Percentiles rank a stretch among this genome's conserved stretches.
Conservation (phyloP, 2,113 vertebrate genomes). For the Plectropomus leopardus region DNA sequence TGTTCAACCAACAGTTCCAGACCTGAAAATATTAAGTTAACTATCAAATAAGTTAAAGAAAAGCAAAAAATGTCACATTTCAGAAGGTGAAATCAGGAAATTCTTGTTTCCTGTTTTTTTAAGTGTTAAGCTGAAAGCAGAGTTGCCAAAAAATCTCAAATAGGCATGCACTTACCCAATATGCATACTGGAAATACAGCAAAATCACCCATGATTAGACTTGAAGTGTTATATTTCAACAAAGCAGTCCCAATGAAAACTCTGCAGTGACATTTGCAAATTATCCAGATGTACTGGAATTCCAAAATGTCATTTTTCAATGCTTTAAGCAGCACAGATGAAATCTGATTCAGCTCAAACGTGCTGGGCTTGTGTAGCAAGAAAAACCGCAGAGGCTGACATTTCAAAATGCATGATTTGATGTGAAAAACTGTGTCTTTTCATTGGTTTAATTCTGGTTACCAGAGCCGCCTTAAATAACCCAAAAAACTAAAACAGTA, state of each 20-base stretch:
- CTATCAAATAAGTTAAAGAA: too few species aligned
- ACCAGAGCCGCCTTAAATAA: background rate
- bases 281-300: background rate
- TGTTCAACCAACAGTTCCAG: too few species aligned
- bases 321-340: constrained; percentile 19
- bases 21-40: too few species aligned
- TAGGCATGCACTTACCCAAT: background rate
- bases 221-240: background rate
- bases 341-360: background rate
- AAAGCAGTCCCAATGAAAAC: background rate
- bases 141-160: background rate
- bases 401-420: background rate
- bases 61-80: too few species aligned
- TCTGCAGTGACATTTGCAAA: background rate
- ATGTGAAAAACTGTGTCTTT: constrained; percentile 19
- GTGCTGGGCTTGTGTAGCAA: background rate
- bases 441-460: background rate
- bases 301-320: constrained; percentile 21
- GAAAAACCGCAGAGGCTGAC: background rate
- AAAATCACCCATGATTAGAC: background rate
- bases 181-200: background rate
- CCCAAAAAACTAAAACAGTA: background rate
- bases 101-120: background rate
- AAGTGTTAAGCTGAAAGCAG: background rate
- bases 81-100: too few species aligned